Evolutionary conservation across 1,140 invertebrate species (phyloP), one percentile per base, ranked within the genome.

Genomic region (Phocides pigmalion): DNA sequence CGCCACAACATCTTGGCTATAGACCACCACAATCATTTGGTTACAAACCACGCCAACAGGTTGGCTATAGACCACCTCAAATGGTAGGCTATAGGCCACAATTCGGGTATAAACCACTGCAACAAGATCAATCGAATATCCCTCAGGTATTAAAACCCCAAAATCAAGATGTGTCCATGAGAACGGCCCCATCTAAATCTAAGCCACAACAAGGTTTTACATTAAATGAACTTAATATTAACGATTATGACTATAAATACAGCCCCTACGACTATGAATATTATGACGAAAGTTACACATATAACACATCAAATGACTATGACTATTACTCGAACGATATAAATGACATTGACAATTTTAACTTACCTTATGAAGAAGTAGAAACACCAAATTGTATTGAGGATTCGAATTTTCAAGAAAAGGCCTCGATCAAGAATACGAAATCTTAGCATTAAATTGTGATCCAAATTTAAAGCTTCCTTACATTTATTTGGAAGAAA

Each of bases 391-490:
- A 44, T 19, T 17, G 6, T 44, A 44, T 1, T 44, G 15, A 44
- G 9, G 41, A 44, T 17, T 1, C 9, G 41, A 16, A 69, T 64
- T 69, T 69, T 69, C 35, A 20, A 0, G 61, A 62, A 61, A 35
- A 3, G 35, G 62, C 67, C 67, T 69, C 62, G 32, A 19, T 19
- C 14, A 17, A 41, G 51, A 4, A 25, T n/a, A 28, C 28, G 59
- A 65, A 51, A 35, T 35, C 46, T 49, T 69, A 62, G 50, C 44
- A 65, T 17, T 69, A 25, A 69, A 68, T 46, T 64, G 44, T 39
- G 50, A 62, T 16, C 54, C 19, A n/a, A 63, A 63, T 46, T 28
- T 64, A 44, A 64, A 47, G 8, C 59, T 72, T 42, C 70, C 70
- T 2, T 50, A 68, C 17, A 68, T 72, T 25, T 44, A 35, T 2